Percentiles rank a stretch among this genome's conserved stretches.
phyloP scores from a whole-genome alignment of 2,888 invertebrate species.

The Pterobdella sp. region DNA sequence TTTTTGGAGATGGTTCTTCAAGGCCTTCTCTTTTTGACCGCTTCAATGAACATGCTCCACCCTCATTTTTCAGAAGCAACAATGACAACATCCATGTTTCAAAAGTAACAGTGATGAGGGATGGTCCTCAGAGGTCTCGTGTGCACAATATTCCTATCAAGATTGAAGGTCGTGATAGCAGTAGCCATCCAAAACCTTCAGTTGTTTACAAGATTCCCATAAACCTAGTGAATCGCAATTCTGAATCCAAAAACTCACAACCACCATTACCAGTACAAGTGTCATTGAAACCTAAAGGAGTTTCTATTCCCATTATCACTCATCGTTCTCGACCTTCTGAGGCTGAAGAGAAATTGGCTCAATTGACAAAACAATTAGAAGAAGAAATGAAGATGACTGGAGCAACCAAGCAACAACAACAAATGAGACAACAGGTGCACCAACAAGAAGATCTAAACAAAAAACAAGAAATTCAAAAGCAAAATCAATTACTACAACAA shows the following conservation, averaged over 20 bases:
- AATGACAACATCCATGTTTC: conserved; percentile 29
- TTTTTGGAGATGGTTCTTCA: conserved; percentile 17
- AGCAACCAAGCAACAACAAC: conserved; percentile 7
- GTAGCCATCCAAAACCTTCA: conserved; percentile 15
- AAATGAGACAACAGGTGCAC: neutral
- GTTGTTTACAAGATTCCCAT: conserved; percentile 31
- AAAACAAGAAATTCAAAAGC: conserved; percentile 4
- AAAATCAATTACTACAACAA: neutral
- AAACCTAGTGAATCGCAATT: conserved; percentile 16
- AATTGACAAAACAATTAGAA: conserved; percentile 46
- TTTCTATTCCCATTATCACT: conserved; percentile 37
- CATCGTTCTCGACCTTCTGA: conserved; percentile 34
- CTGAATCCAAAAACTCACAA: neutral
- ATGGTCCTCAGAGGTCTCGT: conserved; percentile 28
- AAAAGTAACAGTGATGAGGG: conserved; percentile 28
- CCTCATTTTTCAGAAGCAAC: conserved; percentile 34
- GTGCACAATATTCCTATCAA: conserved; percentile 31
- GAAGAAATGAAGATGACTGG: conserved; percentile 36
- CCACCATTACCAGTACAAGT: conserved; percentile 15
- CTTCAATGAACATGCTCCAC: conserved; percentile 38
- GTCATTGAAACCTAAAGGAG: conserved; percentile 30
- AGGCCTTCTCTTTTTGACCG: conserved; percentile 34
- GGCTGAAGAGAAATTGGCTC: conserved; percentile 47
- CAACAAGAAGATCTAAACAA: neutral
- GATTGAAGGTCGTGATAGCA: conserved; percentile 22